Evolutionary conservation across 2,797 vertebrate genomes (phyloP).

Genomic region (Sebastes diploproa): DNA sequence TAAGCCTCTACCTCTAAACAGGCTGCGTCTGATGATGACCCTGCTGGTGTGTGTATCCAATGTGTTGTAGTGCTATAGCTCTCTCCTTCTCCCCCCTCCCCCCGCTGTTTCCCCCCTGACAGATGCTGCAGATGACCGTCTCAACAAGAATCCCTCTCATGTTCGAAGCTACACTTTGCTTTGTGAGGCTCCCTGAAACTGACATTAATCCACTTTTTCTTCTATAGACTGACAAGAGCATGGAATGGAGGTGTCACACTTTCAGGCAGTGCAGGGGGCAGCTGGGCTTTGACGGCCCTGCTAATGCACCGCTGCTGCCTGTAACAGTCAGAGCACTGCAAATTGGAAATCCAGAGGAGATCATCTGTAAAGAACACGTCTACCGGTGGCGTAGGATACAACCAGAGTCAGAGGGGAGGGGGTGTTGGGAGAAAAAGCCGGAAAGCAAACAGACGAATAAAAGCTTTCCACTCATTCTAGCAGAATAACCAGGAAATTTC

Average conservation of each 20-base stretch:
- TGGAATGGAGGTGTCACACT: constrained; percentile 77
- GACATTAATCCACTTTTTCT: constrained; percentile 84
- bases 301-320: constrained; percentile 69
- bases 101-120: constrained; percentile 11
- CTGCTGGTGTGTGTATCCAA: constrained; percentile 37
- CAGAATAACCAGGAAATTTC: constrained; percentile 9
- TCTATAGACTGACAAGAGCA: constrained; percentile 80
- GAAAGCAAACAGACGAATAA: constrained; percentile 51
- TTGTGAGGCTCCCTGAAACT: constrained; percentile 77
- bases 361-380: constrained; percentile 82
- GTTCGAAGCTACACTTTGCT: constrained; percentile 70
- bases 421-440: constrained; percentile 16
- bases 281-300: constrained; percentile 59
- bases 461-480: constrained; percentile 28
- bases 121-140: constrained; percentile 64
- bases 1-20: constrained; percentile 71
- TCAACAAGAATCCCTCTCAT: constrained; percentile 70
- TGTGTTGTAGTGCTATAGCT: constrained; percentile 16
- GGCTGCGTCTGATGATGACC: constrained; percentile 68
- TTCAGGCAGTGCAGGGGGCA: constrained; percentile 62
- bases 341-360: constrained; percentile 83
- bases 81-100: background rate
- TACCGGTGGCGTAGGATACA: constrained; percentile 56
- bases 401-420: constrained; percentile 9
- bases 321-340: constrained; percentile 76